These are phyloP conservation scores for Oostethus manadensis DNA, from an alignment of 2,113 vertebrate genomes.

Conservation along the genomic window DNA sequence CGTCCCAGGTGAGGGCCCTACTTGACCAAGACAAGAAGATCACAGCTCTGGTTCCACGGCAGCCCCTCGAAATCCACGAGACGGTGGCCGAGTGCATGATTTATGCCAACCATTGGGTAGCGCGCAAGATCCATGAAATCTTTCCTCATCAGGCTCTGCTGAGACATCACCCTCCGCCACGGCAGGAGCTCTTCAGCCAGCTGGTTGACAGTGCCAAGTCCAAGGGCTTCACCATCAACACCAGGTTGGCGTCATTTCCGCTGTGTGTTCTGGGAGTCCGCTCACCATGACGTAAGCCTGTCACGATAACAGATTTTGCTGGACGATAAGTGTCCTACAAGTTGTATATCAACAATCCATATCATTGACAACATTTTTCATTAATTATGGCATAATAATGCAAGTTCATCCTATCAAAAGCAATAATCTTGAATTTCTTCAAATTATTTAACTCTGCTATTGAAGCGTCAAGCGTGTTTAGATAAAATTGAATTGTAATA, in stretches of 20 bases:
- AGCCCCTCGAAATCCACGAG: constrained; percentile 91
- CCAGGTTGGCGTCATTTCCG: constrained; percentile 45
- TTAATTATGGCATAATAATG: too few relatives aligned
- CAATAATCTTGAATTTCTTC: too few relatives aligned
- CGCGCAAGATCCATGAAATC: constrained; percentile 81
- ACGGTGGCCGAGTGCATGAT: constrained; percentile 97
- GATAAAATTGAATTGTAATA: too few relatives aligned
- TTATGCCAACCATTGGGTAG: constrained; percentile 97
- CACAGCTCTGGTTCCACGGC: constrained; percentile 82
- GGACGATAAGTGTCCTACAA: too few relatives aligned
- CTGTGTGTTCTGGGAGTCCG: neutral
- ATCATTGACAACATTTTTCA: too few relatives aligned
- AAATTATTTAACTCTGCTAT: too few relatives aligned
- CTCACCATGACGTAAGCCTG: neutral
- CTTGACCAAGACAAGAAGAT: constrained; percentile 85
- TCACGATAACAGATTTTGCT: neutral
- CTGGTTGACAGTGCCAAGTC: constrained; percentile 81
- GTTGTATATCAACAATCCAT: too few relatives aligned
- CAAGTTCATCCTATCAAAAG: too few relatives aligned
- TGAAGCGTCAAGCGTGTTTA: too few relatives aligned
- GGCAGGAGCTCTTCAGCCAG: constrained; percentile 83
- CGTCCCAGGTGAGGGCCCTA: constrained; percentile 74
- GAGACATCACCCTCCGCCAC: constrained; percentile 83
- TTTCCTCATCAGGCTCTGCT: constrained; percentile 86
- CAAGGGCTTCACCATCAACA: constrained; percentile 82